These are phyloP conservation scores for Daubentonia madagascariensis DNA, from an alignment of 2,113 vertebrate species.

Conservation along the genomic window DNA sequence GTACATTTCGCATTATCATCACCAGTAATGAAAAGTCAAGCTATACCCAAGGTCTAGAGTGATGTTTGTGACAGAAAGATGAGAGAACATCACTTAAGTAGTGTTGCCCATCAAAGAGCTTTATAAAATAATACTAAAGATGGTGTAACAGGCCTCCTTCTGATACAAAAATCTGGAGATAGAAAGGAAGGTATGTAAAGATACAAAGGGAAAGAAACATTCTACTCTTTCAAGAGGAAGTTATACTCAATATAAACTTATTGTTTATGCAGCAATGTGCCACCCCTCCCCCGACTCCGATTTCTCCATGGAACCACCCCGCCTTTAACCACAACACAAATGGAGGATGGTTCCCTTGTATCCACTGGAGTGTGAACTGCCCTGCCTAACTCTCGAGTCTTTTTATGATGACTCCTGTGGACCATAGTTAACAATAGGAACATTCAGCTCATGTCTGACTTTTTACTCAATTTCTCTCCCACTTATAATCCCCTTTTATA, in stretches of 20 bases:
- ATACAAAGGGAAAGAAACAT: neutral
- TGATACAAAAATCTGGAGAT: neutral
- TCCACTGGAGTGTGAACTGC: neutral
- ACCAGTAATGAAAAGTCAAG: slow-evolving; percentile 18
- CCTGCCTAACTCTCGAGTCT: neutral
- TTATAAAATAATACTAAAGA: neutral
- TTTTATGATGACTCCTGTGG: neutral
- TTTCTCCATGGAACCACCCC: neutral
- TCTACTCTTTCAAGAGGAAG: neutral
- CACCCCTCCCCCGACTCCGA: neutral
- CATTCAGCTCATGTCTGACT: neutral
- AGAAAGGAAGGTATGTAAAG: neutral
- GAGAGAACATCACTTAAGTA: neutral
- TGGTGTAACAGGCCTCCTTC: neutral
- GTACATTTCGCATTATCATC: neutral
- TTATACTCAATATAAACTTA: neutral
- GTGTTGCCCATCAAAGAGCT: neutral
- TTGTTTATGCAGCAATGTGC: neutral
- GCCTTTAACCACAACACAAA: neutral
- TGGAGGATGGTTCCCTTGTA: accelerated
- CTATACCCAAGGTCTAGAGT: neutral
- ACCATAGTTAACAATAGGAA: neutral
- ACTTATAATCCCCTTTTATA: neutral
- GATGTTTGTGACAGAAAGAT: neutral
- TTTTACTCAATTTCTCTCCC: neutral